Conservation (phyloP, 2,113 vertebrate species). For the Pimephales promelas region DNA sequence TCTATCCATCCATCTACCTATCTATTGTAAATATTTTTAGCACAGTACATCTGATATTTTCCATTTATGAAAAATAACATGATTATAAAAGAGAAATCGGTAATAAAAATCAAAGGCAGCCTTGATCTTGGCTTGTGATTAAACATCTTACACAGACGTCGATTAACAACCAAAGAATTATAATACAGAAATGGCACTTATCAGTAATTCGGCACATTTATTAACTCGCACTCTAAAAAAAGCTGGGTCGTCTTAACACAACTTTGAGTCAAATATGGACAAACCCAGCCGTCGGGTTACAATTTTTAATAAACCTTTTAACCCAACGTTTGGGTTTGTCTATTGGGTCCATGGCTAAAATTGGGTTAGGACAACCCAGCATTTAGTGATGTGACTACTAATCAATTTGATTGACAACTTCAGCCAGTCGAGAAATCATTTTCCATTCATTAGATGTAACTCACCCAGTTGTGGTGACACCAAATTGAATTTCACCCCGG, state of each 20-base stretch:
- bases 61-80: not conserved
- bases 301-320: too few relatives aligned
- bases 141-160: not conserved
- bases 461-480: constrained; percentile 63
- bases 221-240: too few relatives aligned
- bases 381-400: constrained; percentile 46
- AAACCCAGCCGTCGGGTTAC: too few relatives aligned
- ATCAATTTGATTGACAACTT: constrained; percentile 68
- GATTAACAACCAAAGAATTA: constrained; percentile 2
- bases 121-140: not conserved
- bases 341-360: too few relatives aligned
- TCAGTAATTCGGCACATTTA: not conserved
- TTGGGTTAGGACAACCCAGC: too few relatives aligned
- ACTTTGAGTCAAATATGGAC: too few relatives aligned
- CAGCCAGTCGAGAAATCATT: constrained; percentile 65
- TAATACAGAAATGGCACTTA: not conserved
- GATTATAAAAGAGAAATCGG: not conserved
- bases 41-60: not conserved
- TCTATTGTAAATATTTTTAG: too few relatives aligned
- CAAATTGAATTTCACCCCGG: constrained; percentile 71
- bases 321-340: too few relatives aligned
- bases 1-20: too few relatives aligned
- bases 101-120: not conserved
- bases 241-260: too few relatives aligned
- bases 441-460: constrained; percentile 73